Evolutionary conservation across 30 jellyfish, hydroid and myxozoan species (phyloP).

Genomic region (Aurelia sp.): DNA sequence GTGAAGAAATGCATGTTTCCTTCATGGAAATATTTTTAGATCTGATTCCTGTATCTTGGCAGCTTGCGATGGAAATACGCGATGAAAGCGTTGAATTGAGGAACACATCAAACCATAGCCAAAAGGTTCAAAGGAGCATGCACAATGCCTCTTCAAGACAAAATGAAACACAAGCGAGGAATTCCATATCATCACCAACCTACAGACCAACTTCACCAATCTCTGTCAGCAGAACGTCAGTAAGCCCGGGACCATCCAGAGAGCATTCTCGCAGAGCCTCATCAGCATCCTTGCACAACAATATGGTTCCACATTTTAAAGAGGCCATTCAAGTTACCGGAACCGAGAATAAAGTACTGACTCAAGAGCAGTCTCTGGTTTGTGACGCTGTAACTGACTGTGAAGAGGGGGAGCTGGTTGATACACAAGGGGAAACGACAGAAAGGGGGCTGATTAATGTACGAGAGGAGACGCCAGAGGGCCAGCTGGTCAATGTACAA

Average conservation of each 20-base stretch:
- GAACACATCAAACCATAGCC: not conserved
- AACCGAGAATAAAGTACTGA: too few relatives aligned
- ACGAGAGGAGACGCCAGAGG: constrained; percentile 59
- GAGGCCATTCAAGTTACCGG: too few relatives aligned
- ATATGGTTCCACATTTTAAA: too few relatives aligned
- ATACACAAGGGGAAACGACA: not conserved
- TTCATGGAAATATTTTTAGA: constrained; percentile 40
- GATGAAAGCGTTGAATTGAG: not conserved
- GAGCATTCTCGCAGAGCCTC: too few relatives aligned
- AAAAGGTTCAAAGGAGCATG: not conserved
- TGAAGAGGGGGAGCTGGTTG: too few relatives aligned
- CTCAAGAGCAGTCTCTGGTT: too few relatives aligned
- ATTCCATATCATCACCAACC: too few relatives aligned
- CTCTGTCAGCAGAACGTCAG: too few relatives aligned
- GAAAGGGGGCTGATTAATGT: constrained; percentile 48
- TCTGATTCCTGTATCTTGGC: constrained; percentile 9
- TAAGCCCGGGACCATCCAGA: too few relatives aligned
- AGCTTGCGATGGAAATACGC: not conserved
- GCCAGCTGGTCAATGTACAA: constrained; percentile 40
- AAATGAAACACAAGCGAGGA: not conserved
- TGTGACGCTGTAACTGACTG: too few relatives aligned
- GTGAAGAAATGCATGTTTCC: constrained; percentile 1
- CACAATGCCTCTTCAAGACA: not conserved
- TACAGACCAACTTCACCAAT: too few relatives aligned
- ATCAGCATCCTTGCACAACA: too few relatives aligned